Base-by-base conservation (phyloP, 2,797 vertebrate genomes). In the Liasis olivaceus region DNA sequence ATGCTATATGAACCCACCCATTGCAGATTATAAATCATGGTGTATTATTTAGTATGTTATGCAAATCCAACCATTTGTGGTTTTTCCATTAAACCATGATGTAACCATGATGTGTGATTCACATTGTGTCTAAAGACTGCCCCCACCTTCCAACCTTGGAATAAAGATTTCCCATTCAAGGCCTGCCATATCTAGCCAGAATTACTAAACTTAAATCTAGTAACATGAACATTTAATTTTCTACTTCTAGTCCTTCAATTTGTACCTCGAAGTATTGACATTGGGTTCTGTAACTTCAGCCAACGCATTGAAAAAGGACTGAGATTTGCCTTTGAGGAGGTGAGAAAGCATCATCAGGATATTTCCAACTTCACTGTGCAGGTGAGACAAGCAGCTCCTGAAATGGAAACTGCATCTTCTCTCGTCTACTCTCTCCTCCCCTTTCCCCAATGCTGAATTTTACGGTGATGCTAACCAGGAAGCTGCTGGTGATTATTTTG, bases 201-300 rank as follows among this genome's bases (percentile, higher is more conserved):
- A n/a, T 56, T 36, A 93, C 47, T 95, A 28, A 58, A 22, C 14
- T 72, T 86, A 58, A 54, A 89, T 81, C 17, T 88, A 66, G 17
- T 91, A 91, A 88, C n/a, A 47, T 24, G 66, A 91, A 95, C 0
- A 0, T 91, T 14, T 94, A 28, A 28, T 36, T 7, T 54, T 95
- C 92, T 96, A 36, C 59, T 95, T 96, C 85, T 97, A 99, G 98
- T 99, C 63, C 98, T 99, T 94, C 99, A 99, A 98, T 99, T 99
- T 93, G 99, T 99, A 85, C 99, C 99, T n/a, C 96, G 97, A 51
- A 98, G 98, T 0, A 95, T 99, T 63, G 99, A 99, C 31, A 95
- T 98, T 42, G 96, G 98, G 5, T 97, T 99, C 92, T 99, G 99
- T 91, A 99, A 98, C 97, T 99, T 99, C 89, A 99, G 98, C 26